Evolutionary conservation across 2,888 invertebrate genomes (phyloP), one percentile per base, ranked within the genome.

Genomic region (Sturmia bella): DNA sequence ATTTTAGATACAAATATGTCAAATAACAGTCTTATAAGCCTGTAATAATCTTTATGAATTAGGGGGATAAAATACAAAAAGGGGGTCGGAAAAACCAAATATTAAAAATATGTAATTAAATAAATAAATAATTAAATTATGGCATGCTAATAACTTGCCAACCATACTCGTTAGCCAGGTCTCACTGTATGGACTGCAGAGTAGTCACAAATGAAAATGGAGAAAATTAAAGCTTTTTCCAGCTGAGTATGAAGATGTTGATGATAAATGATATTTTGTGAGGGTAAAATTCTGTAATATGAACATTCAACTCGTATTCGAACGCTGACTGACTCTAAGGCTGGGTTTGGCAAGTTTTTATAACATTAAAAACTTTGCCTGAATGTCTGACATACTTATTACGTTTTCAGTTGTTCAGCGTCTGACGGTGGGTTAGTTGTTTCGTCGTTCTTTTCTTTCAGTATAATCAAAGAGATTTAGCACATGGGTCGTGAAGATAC

Each of bases 201-300:
- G 57, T 59, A 72, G 59, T 66, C 50, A 52, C 27, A 43, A 52
- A 52, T 43, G 54, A 24, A 76, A 52, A 68, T 52, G 68, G 56
- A 48, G 48, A 64, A 57, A 66, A 72, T 57, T 43, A 50, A 66
- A 43, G 27, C 43, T 57, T 64, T 59, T 54, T 54, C 15, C 5
- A 61, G 54, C 69, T 69, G 45, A 69, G 69, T 45, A 37, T 54
- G 52, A 43, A 27, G 78, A 78, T 78, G 64, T 72, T 64, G 78
- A 72, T 78, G 72, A 72, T 74, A 64, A 74, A 74, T 78, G 78
- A 78, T 78, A 78, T 78, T 78, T 78, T 72, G 77, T 78, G 64
- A 70, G 75, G 77, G 70, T 72, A 78, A 56, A 72, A 72, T 64
- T 72, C 72, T 64, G 64, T 66, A 32, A 32, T 7, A 7, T 32